phyloP scores from a whole-genome alignment of 2,113 vertebrate genomes.

The human (Homo sapiens) region GRCh38 chr1:7112001-7112500 shows the following conservation, averaged over 20 bases:
- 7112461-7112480: not conserved
- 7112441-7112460: not conserved
- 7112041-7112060: not conserved
- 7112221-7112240: not conserved
- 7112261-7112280: accelerated
- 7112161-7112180: not conserved
- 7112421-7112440: not conserved
- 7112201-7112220: accelerated
- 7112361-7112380: accelerated
- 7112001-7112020: accelerated
- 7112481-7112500: not conserved
- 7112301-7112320: not conserved
- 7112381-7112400: accelerated
- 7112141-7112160: accelerated
- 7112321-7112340: accelerated
- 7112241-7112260: not conserved
- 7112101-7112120: accelerated
- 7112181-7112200: not conserved
- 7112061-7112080: too few species aligned
- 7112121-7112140: accelerated
- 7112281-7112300: accelerated
- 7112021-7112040: not conserved
- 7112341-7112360: not conserved
- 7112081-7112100: not conserved
- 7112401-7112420: accelerated